phyloP scores from a whole-genome alignment of 2,888 invertebrate species.

The Nycteola revayana region DNA sequence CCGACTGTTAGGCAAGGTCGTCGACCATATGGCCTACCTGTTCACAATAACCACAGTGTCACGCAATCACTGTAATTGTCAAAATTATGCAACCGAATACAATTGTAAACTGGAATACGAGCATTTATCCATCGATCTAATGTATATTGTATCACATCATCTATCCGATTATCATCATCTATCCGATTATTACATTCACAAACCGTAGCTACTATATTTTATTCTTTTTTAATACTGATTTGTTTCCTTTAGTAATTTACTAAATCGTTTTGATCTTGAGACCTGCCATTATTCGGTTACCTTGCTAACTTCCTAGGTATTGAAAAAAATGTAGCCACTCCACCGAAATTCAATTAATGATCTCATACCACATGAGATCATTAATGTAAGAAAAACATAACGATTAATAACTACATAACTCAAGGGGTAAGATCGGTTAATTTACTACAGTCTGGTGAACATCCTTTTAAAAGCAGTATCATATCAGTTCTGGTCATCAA shows the following conservation, averaged over 20 bases:
- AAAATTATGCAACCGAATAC: constrained; percentile 42
- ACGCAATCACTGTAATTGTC: constrained; percentile 35
- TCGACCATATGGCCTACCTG: constrained; percentile 68
- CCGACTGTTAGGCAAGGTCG: constrained; percentile 57
- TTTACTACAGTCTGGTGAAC: no score
- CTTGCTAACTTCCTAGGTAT: constrained; percentile 42
- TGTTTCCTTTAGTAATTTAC: constrained; percentile 44
- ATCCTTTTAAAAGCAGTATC: constrained; percentile 1
- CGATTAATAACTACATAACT: constrained; percentile 5
- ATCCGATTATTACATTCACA: no score
- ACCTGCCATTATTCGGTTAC: constrained; percentile 29
- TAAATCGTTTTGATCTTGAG: constrained; percentile 50
- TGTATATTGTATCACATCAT: neutral
- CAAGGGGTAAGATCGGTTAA: no score
- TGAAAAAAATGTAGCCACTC: constrained; percentile 30
- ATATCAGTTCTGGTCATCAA: no score
- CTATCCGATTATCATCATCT: no score
- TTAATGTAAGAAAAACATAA: constrained; percentile 14
- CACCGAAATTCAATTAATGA: constrained; percentile 24
- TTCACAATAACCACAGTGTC: constrained; percentile 33
- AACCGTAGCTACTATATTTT: neutral
- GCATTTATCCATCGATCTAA: constrained; percentile 5
- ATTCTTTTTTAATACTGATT: constrained; percentile 13
- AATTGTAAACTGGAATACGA: constrained; percentile 34
- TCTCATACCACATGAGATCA: no score